Evolutionary conservation across 2,888 invertebrate genomes (phyloP).

Genomic region (Ophion obscuratus): DNA sequence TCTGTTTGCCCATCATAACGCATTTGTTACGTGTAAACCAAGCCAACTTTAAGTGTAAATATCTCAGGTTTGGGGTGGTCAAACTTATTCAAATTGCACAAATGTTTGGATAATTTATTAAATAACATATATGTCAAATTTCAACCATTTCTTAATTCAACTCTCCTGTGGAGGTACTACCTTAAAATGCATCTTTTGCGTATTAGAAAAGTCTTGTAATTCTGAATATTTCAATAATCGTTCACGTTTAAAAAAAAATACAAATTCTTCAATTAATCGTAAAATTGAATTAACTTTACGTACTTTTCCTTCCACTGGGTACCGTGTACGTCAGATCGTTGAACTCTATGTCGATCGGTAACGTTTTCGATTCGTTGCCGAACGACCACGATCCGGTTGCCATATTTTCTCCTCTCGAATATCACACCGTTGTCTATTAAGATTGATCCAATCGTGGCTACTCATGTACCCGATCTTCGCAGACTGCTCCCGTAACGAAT

Average conservation of each 20-base stretch:
- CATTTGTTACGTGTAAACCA: no score
- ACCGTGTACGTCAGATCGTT: conserved; percentile 93
- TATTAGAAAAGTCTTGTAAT: not conserved
- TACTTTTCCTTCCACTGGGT: conserved; percentile 88
- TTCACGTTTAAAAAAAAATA: not conserved
- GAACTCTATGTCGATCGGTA: conserved; percentile 93
- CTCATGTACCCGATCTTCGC: not conserved
- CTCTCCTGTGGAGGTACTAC: no score
- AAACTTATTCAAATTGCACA: no score
- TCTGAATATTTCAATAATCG: not conserved
- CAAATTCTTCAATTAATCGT: not conserved
- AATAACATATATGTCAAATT: no score
- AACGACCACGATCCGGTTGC: conserved; percentile 42
- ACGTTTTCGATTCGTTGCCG: conserved; percentile 87
- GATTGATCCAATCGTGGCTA: conserved; percentile 10
- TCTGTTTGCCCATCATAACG: no score
- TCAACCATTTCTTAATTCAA: no score
- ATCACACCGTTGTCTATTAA: conserved; percentile 3
- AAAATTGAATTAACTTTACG: conserved; percentile 71
- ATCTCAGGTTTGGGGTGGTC: no score
- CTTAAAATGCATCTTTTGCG: not conserved
- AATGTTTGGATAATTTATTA: no score
- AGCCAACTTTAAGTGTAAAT: no score
- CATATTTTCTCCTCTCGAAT: conserved; percentile 19
- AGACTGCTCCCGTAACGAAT: conserved; percentile 1